Percentiles rank a stretch among this genome's conserved stretches.
Conservation (phyloP, 2,888 invertebrate species). For the Eurytoma adleriae region DNA sequence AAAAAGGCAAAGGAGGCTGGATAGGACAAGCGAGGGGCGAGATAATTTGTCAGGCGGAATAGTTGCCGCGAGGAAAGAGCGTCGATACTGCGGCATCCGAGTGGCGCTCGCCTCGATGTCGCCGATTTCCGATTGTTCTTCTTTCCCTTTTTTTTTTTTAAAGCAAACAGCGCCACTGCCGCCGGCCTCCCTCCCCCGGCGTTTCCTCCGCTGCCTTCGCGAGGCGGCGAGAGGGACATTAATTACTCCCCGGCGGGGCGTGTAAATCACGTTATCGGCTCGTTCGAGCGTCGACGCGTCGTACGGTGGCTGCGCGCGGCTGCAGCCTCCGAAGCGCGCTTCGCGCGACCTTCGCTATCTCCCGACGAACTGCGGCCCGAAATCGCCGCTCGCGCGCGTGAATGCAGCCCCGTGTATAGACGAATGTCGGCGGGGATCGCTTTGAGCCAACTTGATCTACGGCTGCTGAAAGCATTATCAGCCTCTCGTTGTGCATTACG, state of each 20-base stretch:
- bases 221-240: slow-evolving; percentile 66
- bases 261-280: slow-evolving; percentile 72
- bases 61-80: slow-evolving; percentile 16
- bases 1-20: too few species aligned
- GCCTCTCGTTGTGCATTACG: background rate
- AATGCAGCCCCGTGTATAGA: background rate
- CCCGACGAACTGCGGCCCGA: background rate
- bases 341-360: slow-evolving; percentile 10
- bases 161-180: slow-evolving; percentile 16
- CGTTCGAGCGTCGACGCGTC: slow-evolving; percentile 16
- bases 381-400: slow-evolving; percentile 10
- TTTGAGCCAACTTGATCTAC: background rate
- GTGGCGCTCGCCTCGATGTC: slow-evolving; percentile 63
- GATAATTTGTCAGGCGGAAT: slow-evolving; percentile 51
- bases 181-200: background rate
- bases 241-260: slow-evolving; percentile 66
- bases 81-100: slow-evolving; percentile 46
- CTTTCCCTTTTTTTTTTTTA: slow-evolving; percentile 60
- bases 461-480: background rate
- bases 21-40: background rate
- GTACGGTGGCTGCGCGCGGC: background rate
- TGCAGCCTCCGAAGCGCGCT: background rate
- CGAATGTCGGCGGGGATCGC: background rate
- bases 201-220: background rate
- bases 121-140: slow-evolving; percentile 71